Evolutionary conservation across 2,888 invertebrate species (phyloP).

Genomic region (Drosophila bunnanda): DNA sequence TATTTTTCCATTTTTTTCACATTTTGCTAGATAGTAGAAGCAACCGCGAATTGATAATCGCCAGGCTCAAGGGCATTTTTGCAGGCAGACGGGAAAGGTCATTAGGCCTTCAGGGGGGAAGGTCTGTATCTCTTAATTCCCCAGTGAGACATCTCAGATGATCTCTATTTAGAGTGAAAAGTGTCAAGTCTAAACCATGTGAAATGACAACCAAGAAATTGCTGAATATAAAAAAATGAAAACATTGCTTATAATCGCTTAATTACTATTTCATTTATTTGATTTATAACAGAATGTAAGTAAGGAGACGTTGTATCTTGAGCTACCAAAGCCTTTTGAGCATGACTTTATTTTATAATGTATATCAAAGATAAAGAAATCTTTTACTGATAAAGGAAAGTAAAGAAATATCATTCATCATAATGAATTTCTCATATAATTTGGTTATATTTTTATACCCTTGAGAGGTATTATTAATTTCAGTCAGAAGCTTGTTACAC

Average conservation of each 20-base stretch:
- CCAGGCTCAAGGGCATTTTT: slow-evolving; percentile 56
- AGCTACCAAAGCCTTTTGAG: no score
- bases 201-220: background rate
- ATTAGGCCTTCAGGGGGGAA: background rate
- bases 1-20: slow-evolving; percentile 4
- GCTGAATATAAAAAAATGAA: background rate
- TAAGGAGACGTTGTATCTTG: no score
- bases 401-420: background rate
- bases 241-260: background rate
- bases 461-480: no score
- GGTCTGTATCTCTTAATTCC: slow-evolving; percentile 1
- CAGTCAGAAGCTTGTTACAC: no score
- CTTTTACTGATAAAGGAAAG: background rate
- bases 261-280: no score
- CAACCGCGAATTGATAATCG: slow-evolving; percentile 50
- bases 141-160: background rate
- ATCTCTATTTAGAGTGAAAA: background rate
- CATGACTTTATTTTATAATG: background rate
- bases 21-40: slow-evolving; percentile 34
- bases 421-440: background rate
- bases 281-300: no score
- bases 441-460: no score
- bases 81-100: slow-evolving; percentile 54
- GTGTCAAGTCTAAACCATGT: background rate
- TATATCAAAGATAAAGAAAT: background rate